Evolutionary conservation across 1,140 invertebrate genomes (phyloP).

Genomic region (Heliconius melpomene): DNA sequence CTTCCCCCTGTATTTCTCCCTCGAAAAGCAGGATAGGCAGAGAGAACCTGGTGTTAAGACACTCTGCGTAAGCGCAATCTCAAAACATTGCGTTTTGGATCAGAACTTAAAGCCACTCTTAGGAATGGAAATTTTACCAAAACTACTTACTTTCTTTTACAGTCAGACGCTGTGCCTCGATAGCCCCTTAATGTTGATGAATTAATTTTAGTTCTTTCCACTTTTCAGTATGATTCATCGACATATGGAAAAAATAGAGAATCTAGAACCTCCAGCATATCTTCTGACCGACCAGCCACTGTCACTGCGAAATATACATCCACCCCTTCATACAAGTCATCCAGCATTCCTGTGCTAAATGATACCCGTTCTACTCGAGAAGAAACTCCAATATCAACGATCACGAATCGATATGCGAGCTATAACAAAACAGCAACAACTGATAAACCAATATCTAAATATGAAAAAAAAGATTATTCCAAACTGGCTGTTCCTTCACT

Average conservation of each 20-base stretch:
- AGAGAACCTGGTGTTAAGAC: too few species aligned
- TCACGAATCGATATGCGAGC: conserved; percentile 65
- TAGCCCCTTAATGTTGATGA: neutral
- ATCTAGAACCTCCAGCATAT: conserved; percentile 45
- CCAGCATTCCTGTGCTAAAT: conserved; percentile 69
- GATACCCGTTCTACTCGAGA: conserved; percentile 57
- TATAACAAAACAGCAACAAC: conserved; percentile 50
- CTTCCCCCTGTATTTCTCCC: too few species aligned
- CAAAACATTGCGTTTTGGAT: too few species aligned
- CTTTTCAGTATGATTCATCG: conserved; percentile 70
- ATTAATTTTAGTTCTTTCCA: conserved; percentile 26
- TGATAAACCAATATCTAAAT: conserved; percentile 59
- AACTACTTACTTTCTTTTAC: too few species aligned
- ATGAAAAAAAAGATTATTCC: conserved; percentile 68
- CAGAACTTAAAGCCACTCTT: too few species aligned
- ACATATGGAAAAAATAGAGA: conserved; percentile 65
- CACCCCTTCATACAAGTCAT: conserved; percentile 67
- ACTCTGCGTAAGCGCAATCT: too few species aligned
- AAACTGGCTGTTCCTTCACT: conserved; percentile 60
- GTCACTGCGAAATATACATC: conserved; percentile 72
- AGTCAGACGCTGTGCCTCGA: too few species aligned
- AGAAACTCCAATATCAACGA: conserved; percentile 67
- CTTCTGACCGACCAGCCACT: conserved; percentile 60
- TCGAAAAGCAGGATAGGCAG: too few species aligned
- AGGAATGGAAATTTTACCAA: too few species aligned